phyloP scores from a whole-genome alignment of 1,140 invertebrate genomes.

The Euwallacea fornicatus region DNA sequence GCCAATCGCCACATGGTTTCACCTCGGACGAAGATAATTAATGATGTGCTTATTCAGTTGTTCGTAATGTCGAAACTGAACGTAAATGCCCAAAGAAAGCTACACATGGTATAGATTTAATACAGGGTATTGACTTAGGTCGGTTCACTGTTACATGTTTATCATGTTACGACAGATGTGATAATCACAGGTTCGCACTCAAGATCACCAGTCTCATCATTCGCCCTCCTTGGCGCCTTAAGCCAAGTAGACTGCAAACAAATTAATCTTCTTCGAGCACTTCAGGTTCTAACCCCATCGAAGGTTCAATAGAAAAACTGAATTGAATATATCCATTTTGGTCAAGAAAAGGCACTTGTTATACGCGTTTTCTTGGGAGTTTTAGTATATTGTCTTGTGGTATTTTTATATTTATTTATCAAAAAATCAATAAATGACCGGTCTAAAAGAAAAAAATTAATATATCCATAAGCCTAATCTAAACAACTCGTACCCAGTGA shows the following conservation, averaged over 20 bases:
- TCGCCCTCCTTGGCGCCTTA: background rate
- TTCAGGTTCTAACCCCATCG: background rate
- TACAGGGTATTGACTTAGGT: background rate
- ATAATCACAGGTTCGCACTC: background rate
- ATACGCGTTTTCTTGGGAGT: background rate
- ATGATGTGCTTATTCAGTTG: too few species aligned
- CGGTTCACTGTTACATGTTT: background rate
- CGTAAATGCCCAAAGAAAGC: too few species aligned
- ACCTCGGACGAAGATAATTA: too few species aligned
- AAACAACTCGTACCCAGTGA: constrained; percentile 19
- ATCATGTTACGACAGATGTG: background rate
- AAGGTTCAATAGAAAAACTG: background rate
- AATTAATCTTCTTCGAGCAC: too few species aligned
- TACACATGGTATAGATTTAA: too few species aligned
- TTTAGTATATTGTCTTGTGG: background rate
- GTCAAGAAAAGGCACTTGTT: background rate
- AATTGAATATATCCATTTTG: background rate
- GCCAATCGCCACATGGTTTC: too few species aligned
- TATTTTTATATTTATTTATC: background rate
- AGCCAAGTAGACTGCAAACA: background rate
- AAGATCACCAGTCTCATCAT: background rate
- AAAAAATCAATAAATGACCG: constrained; percentile 15
- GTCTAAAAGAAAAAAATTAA: constrained; percentile 15
- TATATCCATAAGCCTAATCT: constrained; percentile 14
- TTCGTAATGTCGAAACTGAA: too few species aligned